Evolutionary conservation across 2,113 vertebrate genomes (phyloP), one percentile per base, ranked within the genome.

Genomic region (Corythornis vintsioides): DNA sequence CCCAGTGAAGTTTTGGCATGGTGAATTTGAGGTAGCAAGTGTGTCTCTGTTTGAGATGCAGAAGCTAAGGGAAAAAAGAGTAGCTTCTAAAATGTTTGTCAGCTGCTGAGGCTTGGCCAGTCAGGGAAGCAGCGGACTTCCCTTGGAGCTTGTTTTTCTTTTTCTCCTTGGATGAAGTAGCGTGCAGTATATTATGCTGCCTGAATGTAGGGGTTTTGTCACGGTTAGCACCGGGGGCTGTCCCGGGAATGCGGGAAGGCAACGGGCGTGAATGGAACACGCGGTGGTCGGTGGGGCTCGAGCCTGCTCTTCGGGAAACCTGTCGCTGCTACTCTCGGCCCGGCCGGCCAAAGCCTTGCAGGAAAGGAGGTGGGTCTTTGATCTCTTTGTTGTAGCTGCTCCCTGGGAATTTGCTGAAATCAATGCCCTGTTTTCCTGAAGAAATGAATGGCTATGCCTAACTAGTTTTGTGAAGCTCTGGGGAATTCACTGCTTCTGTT

Each of bases 341-440:
- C 6, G 59, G 94, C 87, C n/a, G 25, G 94, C 96, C 93, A 90
- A 92, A 97, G 96, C 96, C 33, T 7, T 19, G 80, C 93, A 96
- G 96, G 96, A 97, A 95, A 83, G 96, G 96, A 98, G 97, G 96
- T 97, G 96, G 97, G 95, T 96, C 97, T 98, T 98, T 98, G 97
- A 98, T 98, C 96, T 96, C 97, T 98, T 97, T 98, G 97, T 98
- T 95, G 92, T 85, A 93, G 95, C 96, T 97, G 97, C 97, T 97
- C 97, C 95, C 97, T 96, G 97, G 97, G 97, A 98, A 98, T 97
- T 96, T 89, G 72, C 96, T 97, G 97, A 97, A 98, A 98, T 98
- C 97, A 98, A 98, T 98, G 97, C 97, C 93, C 97, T 97, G 97
- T 98, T 98, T 97, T 97, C 97, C 97, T 88, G 96, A 95, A 97